Evolutionary conservation across 2,797 vertebrate species (phyloP), one percentile per base, ranked within the genome.

Genomic region (Ammospiza maritima): DNA sequence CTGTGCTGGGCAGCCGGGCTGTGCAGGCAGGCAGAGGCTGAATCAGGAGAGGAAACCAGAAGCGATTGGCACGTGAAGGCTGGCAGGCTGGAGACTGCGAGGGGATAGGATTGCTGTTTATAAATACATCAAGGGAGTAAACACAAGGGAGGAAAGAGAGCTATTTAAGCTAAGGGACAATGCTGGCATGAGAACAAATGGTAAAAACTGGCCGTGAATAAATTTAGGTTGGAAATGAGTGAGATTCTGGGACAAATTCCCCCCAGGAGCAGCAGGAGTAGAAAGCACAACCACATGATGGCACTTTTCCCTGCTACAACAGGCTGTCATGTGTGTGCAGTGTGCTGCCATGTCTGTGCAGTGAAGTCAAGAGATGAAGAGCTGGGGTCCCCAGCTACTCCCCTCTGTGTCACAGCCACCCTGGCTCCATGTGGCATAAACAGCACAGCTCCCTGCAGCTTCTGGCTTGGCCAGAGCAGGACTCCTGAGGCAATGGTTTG

Each of bases 121-220:
- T 97, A 98, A 97, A 98, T 98, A 98, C 96, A 97, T 97, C 96
- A 97, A 98, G 96, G 96, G 96, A 98, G 97, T 97, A 98, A 98
- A 98, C 97, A 97, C 97, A 96, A 96, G 91, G 75, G 65, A 87
- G 97, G 97, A 89, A 96, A 95, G 79, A 93, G 96, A 96, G 89
- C 94, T 96, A 58, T 96, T 96, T 94, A 87, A 94, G 89, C 94
- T 85, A 54, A 91, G 95, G 94, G 96, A 92, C 95, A 96, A 95
- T 88, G 88, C 94, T 96, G 96, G 96, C 93, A 61, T 1, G 4
- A 95, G 88, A 96, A 96, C 82, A 96, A 96, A 96, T 94, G 79
- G 65, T 86, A 88, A 87, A 95, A 94, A 94, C 79, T 80, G 76
- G 76, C 79, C 91, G 6, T 89, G 89, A 95, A 96, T 96, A 96